These are phyloP conservation scores for Stercorarius parasiticus DNA, from an alignment of 2,113 vertebrate genomes.

Conservation along the genomic window DNA sequence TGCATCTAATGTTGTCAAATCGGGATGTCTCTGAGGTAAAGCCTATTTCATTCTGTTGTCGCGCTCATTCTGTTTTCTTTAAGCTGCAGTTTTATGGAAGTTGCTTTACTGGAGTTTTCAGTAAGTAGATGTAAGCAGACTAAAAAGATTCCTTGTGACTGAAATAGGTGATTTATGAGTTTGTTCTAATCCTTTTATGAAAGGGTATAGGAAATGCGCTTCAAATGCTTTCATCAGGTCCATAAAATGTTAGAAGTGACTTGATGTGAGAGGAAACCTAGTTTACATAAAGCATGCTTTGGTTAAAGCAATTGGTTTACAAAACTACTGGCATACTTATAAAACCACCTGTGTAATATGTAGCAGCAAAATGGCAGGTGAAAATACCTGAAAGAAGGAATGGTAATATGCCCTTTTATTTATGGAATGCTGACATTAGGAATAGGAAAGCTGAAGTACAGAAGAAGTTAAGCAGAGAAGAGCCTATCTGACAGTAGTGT, in stretches of 20 bases:
- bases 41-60: background rate
- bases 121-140: background rate
- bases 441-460: background rate
- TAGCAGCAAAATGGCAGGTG: background rate
- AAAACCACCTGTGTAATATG: background rate
- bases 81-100: background rate
- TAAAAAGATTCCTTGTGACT: background rate
- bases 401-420: background rate
- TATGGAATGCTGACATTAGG: background rate
- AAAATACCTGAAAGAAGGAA: rapidly evolving
- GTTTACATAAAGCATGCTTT: background rate
- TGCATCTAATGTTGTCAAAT: background rate
- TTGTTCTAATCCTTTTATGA: background rate
- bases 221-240: background rate
- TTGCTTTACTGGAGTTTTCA: background rate
- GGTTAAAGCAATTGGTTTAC: background rate
- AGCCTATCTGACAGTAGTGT: background rate
- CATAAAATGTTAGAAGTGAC: background rate
- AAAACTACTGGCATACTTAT: background rate
- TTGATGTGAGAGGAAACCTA: background rate
- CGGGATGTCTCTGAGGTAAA: background rate
- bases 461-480: background rate
- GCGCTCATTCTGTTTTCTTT: background rate
- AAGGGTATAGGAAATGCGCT: background rate
- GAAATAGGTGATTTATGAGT: background rate